Base-by-base conservation (phyloP, 2,888 invertebrate species). In the Acanthopleura granulata region DNA sequence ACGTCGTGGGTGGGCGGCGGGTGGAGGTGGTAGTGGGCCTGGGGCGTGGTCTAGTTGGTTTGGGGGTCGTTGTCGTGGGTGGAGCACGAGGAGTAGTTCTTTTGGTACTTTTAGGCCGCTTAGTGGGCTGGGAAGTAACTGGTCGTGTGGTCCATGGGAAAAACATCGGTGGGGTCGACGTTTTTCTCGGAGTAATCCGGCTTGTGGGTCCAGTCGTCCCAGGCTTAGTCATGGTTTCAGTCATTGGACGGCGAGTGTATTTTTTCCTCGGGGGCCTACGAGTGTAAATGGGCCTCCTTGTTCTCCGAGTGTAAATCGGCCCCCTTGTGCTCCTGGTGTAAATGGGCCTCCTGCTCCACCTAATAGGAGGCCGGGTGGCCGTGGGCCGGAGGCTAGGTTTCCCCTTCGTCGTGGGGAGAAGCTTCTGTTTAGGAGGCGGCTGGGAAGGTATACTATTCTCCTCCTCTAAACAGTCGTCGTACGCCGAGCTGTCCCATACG, bases 71-170 rank as follows among this genome's bases (percentile, higher is more conserved):
- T 12, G 3, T 57, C n/a, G 57, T 57, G 3, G 57, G 3, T 4
- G 57, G 3, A 6, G 57, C 6, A 4, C 3, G 12, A 57, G 57
- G 57, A 9, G 57, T 57, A 22, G 57, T 57, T 4, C 22, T 4
- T 57, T 18, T 66, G 6, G 25, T 12, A 12, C 12, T 22, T 22
- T 18, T 66, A 3, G 66, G 22, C 29, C 66, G 66, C 15, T 27
- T 18, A 1, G 66, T 66, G 66, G 66, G 3, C 25, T 6, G 22
- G 4, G 9, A 6, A 66, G 29, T 27, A 6, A 25, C 14, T 27
- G 66, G 66, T 3, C 66, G 66, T 22, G 66, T 66, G 25, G 66
- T 66, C 66, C 66, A 66, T 14, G 66, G 66, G 29, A 66, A 66
- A 27, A 66, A 66, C 29, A 66, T 66, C 16, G 25, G 66, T 22